Evolutionary conservation across 2,888 invertebrate species (phyloP).

Genomic region (Chrysolina oricalcia): DNA sequence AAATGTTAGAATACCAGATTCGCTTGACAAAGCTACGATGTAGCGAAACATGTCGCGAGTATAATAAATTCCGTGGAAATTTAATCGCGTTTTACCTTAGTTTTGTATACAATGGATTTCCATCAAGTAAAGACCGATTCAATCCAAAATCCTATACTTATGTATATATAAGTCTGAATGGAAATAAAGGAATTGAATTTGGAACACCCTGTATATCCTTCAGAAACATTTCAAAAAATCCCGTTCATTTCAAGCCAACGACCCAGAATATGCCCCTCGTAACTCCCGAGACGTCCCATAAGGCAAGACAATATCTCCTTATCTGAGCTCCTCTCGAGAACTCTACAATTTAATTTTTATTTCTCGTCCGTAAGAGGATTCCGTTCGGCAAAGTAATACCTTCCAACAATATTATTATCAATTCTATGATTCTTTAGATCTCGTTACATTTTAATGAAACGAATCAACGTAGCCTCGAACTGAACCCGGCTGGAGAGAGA

Average conservation of each 20-base stretch:
- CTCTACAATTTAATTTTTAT: constrained; percentile 50
- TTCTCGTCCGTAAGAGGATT: constrained; percentile 52
- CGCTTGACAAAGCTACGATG: no score
- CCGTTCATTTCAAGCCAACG: background rate
- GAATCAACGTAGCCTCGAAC: constrained; percentile 27
- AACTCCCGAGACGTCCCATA: background rate
- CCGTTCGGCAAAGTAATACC: constrained; percentile 43
- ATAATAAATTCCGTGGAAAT: no score
- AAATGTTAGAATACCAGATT: no score
- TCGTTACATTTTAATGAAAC: constrained; percentile 42
- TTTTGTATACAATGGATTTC: no score
- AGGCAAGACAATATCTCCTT: constrained; percentile 17
- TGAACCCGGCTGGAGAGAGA: constrained; percentile 21
- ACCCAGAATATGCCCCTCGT: background rate
- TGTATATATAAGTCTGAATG: no score
- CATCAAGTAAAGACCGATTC: no score
- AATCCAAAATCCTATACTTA: no score
- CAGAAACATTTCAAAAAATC: background rate
- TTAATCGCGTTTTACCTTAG: no score
- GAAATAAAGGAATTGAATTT: no score
- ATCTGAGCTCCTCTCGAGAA: constrained; percentile 28
- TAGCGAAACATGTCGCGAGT: no score
- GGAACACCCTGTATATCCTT: no score
- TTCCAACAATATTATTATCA: constrained; percentile 50
- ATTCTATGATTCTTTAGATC: constrained; percentile 38